phyloP scores from a whole-genome alignment of 2,797 vertebrate species.

The Eidolon dupreanum region DNA sequence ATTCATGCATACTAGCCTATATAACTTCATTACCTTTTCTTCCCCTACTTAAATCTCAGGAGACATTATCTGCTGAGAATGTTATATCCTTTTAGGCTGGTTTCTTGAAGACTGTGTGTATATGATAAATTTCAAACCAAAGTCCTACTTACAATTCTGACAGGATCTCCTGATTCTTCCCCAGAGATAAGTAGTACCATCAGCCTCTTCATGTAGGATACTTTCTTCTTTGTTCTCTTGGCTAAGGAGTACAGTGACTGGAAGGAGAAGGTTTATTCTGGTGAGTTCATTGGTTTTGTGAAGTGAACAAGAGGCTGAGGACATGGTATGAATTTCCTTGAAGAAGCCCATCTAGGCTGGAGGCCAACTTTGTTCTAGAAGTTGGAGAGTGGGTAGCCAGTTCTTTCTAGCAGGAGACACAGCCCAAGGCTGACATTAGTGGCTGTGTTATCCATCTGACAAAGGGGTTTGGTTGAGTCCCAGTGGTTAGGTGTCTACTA shows the following conservation, averaged over 20 bases:
- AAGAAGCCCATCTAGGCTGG: not conserved
- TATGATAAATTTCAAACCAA: not conserved
- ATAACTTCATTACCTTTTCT: not conserved
- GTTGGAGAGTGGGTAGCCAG: not conserved
- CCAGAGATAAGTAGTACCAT: not conserved
- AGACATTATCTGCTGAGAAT: conserved; percentile 15
- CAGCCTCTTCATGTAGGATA: not conserved
- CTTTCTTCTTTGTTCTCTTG: not conserved
- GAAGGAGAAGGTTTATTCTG: not conserved
- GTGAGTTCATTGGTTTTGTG: not conserved
- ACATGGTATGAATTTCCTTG: not conserved
- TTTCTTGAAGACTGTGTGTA: conserved; percentile 21
- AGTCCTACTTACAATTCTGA: not conserved
- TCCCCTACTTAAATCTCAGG: not conserved
- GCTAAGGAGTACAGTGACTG: not conserved
- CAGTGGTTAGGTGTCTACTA: not conserved
- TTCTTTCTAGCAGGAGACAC: not conserved
- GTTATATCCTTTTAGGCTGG: not conserved
- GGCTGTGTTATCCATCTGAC: not conserved
- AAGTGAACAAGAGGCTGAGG: not conserved
- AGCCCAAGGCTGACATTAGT: not conserved
- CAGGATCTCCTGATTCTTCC: not conserved
- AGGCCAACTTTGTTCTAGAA: not conserved
- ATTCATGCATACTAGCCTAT: conserved; percentile 82
- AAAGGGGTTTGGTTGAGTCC: not conserved